Base-by-base conservation (phyloP, 1,140 invertebrate genomes). In the Triops longicaudatus region DNA sequence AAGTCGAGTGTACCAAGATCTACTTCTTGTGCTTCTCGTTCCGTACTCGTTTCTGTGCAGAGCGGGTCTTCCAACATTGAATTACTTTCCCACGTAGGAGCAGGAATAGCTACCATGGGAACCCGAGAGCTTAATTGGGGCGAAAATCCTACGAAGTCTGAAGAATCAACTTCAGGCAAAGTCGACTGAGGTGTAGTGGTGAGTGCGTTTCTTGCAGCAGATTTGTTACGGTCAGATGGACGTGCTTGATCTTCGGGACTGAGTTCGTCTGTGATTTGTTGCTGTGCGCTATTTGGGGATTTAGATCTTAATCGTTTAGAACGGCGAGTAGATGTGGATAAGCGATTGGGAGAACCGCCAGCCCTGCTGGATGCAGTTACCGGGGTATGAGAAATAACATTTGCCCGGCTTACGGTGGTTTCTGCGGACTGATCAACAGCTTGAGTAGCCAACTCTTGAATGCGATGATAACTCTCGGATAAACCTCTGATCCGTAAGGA, bases 401-500 rank as follows among this genome's bases (percentile, higher is more conserved):
- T 63, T 5, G 22, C 50, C 17, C 14, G n/a, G 14, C 17, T 63
- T 17, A 14, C 5, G 5, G 50, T 6, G 14, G 14, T 17, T 17
- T 2, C 0, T 17, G 50, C 2, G 14, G 50, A 22, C 50, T 17
- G 6, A 1, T 63, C 14, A 6, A 5, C 22, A 9, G 9, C 50
- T 2, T 63, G 6, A 9, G 10, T 63, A 7, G 10, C 50, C 14
- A 63, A 22, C 1, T 17, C 50, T 63, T 63, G 50, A 14, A 63
- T 4, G 50, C 14, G 50, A 6, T 63, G 14, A 17, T 9, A 63
- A 63, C 43, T 81, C 26, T 81, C 79, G 1, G 81, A 79, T 22
- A 92, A 85, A 72, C 91, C 91, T 85, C 92, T 92, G 80, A 95
- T 93, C 82, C 93, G 91, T 79, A 95, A 83, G 75, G 91, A 90